Conservation (phyloP, 2,797 vertebrate species). For the Columba guinea region DNA sequence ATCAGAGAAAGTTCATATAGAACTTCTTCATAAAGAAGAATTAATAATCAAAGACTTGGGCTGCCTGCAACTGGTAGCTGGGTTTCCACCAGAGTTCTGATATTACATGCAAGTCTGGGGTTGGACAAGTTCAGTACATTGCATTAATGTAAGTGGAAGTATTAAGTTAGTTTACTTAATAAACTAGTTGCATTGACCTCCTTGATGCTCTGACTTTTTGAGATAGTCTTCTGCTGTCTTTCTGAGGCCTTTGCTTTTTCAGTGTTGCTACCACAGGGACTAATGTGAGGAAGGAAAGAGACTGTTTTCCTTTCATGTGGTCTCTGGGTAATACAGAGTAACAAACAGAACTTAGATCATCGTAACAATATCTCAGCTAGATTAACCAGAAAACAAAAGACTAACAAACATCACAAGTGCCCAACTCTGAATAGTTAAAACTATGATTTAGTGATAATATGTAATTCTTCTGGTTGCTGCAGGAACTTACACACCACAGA, state of each 20-base stretch:
- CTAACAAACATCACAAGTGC: neutral
- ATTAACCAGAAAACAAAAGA: neutral
- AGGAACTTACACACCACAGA: neutral
- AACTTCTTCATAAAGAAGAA: neutral
- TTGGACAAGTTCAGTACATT: neutral
- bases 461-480: neutral
- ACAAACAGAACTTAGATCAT: neutral
- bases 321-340: neutral
- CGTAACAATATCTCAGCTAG: neutral
- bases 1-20: neutral
- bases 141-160: neutral
- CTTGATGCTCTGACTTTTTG: neutral
- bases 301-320: neutral
- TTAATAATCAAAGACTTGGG: neutral
- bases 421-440: neutral
- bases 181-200: neutral
- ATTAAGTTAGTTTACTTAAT: neutral
- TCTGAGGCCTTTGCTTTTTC: neutral
- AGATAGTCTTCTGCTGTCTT: neutral
- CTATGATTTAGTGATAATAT: neutral
- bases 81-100: neutral
- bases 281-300: neutral
- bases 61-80: neutral
- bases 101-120: neutral
- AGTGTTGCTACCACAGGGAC: neutral